Conservation (phyloP, 1,140 invertebrate species). For the Drosophila ananassae region DNA sequence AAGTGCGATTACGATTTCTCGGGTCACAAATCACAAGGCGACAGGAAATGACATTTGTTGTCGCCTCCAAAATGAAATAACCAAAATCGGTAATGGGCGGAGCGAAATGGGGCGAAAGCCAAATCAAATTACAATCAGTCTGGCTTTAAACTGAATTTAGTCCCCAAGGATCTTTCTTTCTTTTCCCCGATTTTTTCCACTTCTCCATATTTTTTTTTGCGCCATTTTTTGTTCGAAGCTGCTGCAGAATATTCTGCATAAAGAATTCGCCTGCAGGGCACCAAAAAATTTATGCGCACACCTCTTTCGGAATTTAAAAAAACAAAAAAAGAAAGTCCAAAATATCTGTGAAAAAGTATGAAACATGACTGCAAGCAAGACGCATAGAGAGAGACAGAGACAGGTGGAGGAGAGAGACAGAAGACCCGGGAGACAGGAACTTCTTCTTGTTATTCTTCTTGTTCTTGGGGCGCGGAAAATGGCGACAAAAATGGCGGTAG, state of each 20-base stretch:
- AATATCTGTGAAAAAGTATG: slow-evolving; percentile 47
- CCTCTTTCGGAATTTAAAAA: slow-evolving; percentile 69
- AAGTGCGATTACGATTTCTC: slow-evolving; percentile 72
- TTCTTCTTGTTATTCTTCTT: slow-evolving; percentile 39
- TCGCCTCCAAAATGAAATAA: slow-evolving; percentile 75
- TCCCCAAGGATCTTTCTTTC: slow-evolving; percentile 2
- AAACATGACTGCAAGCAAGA: slow-evolving; percentile 39
- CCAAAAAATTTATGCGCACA: slow-evolving; percentile 76
- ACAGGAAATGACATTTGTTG: slow-evolving; percentile 76
- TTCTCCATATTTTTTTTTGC: background rate
- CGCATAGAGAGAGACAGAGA: no score
- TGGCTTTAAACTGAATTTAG: slow-evolving; percentile 67
- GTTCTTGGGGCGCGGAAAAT: slow-evolving; percentile 57
- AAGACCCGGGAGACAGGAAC: slow-evolving; percentile 15
- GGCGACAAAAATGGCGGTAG: slow-evolving; percentile 55
- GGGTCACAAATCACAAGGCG: slow-evolving; percentile 69
- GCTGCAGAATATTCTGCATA: slow-evolving; percentile 55
- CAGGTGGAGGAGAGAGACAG: background rate
- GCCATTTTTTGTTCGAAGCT: slow-evolving; percentile 30
- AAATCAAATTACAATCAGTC: slow-evolving; percentile 79
- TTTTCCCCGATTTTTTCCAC: background rate
- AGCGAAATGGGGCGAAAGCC: slow-evolving; percentile 11
- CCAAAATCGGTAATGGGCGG: slow-evolving; percentile 61
- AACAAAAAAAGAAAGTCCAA: slow-evolving; percentile 10
- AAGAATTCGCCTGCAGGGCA: slow-evolving; percentile 63